Evolutionary conservation across 2,113 vertebrate genomes (phyloP).

Genomic region (Oryzias melastigma): DNA sequence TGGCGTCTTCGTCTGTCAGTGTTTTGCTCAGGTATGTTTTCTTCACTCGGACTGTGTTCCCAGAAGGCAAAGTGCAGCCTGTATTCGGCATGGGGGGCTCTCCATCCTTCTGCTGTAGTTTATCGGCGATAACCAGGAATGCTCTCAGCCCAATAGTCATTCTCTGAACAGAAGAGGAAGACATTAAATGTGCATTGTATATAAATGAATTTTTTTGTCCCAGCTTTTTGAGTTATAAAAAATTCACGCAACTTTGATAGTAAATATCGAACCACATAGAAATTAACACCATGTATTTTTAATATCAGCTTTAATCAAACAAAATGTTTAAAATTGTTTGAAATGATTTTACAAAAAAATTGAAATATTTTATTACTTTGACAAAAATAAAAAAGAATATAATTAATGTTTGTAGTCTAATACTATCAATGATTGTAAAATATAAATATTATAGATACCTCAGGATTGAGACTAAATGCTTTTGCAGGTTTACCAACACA

Average conservation of each 20-base stretch:
- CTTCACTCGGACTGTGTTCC: conserved; percentile 94
- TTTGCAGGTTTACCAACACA: conserved; percentile 95
- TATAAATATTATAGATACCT: conserved; percentile 76
- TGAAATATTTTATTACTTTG: too few species aligned
- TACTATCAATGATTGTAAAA: background rate
- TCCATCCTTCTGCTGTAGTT: conserved; percentile 95
- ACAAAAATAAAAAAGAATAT: too few species aligned
- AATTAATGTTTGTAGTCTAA: too few species aligned
- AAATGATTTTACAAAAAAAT: too few species aligned
- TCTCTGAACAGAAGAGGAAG: conserved; percentile 77
- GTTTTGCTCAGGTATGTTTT: conserved; percentile 97
- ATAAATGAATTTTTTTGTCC: too few species aligned
- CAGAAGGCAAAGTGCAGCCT: conserved; percentile 91
- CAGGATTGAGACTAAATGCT: conserved; percentile 97
- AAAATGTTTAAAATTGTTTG: too few species aligned
- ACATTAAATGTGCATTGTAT: background rate
- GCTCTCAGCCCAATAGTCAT: conserved; percentile 98
- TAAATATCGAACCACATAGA: too few species aligned
- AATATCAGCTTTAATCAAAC: too few species aligned
- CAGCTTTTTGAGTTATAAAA: too few species aligned
- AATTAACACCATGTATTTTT: too few species aligned
- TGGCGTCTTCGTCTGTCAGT: conserved; percentile 95
- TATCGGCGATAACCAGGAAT: conserved; percentile 96
- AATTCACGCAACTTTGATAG: too few species aligned
- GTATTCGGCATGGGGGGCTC: conserved; percentile 98